Evolutionary conservation across 2,113 vertebrate species (phyloP).

Genomic region (Oceanodroma tethys): DNA sequence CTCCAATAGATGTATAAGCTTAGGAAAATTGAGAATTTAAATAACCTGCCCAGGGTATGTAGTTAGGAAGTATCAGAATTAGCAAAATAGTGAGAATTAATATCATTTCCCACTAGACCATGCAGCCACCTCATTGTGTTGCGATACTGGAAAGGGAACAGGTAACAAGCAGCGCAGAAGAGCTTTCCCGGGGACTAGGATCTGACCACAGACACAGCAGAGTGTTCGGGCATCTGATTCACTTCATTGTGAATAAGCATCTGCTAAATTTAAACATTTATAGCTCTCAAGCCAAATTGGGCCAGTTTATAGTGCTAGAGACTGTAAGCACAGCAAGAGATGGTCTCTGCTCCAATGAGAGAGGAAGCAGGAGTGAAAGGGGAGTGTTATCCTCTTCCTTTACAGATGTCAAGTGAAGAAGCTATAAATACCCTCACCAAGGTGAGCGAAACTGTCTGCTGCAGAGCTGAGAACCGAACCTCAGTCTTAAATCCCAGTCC

Average conservation of each 20-base stretch:
- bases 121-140: background rate
- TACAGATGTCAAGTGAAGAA: background rate
- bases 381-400: background rate
- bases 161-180: background rate
- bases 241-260: background rate
- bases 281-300: background rate
- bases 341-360: background rate
- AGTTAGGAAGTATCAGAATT: background rate
- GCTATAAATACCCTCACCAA: background rate
- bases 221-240: background rate
- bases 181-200: background rate
- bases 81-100: background rate
- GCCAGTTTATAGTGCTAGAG: background rate
- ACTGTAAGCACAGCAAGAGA: background rate
- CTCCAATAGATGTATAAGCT: background rate
- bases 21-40: background rate
- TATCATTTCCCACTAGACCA: background rate
- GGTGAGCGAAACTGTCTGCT: background rate
- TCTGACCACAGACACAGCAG: background rate
- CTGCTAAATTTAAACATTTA: background rate
- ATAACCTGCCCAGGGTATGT: background rate
- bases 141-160: background rate
- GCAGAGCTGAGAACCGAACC: conserved; percentile 6
- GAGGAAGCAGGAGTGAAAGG: background rate
- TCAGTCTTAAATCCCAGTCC: conserved; percentile 11